Base-by-base conservation (phyloP, 2,113 vertebrate species). In the Nannobrachium achirus region DNA sequence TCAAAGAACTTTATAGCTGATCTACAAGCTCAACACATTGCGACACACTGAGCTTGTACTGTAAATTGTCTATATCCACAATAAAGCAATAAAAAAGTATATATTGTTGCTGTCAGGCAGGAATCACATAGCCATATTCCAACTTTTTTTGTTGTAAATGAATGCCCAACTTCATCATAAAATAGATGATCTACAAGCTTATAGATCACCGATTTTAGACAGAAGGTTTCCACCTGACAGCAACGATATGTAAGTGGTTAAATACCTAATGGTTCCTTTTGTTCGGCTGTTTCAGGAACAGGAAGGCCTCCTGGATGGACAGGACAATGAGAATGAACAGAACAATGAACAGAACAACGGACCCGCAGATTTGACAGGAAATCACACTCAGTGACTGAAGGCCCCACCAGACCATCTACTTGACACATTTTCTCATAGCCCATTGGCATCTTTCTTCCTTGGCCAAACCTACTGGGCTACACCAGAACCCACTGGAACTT, bases 281-380 rank as follows among this genome's bases (percentile, higher is more conserved):
- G 6, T 19, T 51, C 49, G 2, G 8, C 18, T 68, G 49, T 10
- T 10, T 16, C 63, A 89, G 86, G 80, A 81, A 51, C 63, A 89
- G 86, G 80, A 81, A 51, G 71, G 45, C 66, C 56, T 72, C 55
- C 33, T 61, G 38, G 66, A 75, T 33, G 73, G 44, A 11, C 72
- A 79, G n/a, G 13, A 39, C 16, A 76, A 75, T 46, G 13, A 39
- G 15, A 76, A 75, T 46, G 73, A 44, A 11, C 70, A 79, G n/a
- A 13, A 39, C 16, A 76, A 75, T 44, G 25, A 33, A 33, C 25
- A 33, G 25, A 2, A 33, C 25, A 57, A 56, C 25, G 63, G 85
- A 8, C 60, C 62, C 3, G 51, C 7, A 16, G 9, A 69, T 67
- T 73, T 78, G 1, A 19, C 81, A 39, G 83, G 80, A 69, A 80